phyloP scores from a whole-genome alignment of 2,113 vertebrate genomes.

The Neogobius melanostomus region DNA sequence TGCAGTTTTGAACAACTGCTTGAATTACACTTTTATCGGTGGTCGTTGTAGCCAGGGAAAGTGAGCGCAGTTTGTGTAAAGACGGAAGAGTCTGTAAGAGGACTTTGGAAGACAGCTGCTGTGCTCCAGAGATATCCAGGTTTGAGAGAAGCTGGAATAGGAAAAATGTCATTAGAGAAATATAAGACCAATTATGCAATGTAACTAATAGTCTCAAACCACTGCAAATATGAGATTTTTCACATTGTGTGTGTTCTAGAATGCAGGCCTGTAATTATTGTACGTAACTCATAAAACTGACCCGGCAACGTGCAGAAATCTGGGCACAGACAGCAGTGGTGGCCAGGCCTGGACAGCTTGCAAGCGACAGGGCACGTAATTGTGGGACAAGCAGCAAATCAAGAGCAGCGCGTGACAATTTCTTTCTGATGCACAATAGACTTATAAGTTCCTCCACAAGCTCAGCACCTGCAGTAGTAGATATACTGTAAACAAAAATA shows the following conservation, averaged over 20 bases:
- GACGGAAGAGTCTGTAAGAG: conserved; percentile 59
- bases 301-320: conserved; percentile 81
- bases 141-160: conserved; percentile 61
- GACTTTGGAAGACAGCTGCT: conserved; percentile 62
- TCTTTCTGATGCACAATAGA: conserved; percentile 69
- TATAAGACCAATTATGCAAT: background rate
- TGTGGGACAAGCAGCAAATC: conserved; percentile 85
- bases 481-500: background rate
- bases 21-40: conserved; percentile 63
- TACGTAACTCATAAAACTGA: background rate
- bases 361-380: conserved; percentile 76
- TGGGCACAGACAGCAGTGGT: conserved; percentile 74
- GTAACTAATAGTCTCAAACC: background rate
- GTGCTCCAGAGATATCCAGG: conserved; percentile 69
- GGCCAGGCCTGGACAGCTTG: conserved; percentile 67
- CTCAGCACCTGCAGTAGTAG: conserved; percentile 51
- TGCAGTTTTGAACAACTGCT: conserved; percentile 43
- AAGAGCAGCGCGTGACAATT: conserved; percentile 76
- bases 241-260: background rate
- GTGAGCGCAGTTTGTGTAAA: conserved; percentile 61
- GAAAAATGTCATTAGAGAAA: background rate
- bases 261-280: background rate
- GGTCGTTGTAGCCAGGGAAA: conserved; percentile 63
- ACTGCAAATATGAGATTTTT: background rate
- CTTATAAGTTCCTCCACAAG: conserved; percentile 79